Evolutionary conservation across 1,140 invertebrate genomes (phyloP), one percentile per base, ranked within the genome.

Genomic region (Phocides pigmalion): DNA sequence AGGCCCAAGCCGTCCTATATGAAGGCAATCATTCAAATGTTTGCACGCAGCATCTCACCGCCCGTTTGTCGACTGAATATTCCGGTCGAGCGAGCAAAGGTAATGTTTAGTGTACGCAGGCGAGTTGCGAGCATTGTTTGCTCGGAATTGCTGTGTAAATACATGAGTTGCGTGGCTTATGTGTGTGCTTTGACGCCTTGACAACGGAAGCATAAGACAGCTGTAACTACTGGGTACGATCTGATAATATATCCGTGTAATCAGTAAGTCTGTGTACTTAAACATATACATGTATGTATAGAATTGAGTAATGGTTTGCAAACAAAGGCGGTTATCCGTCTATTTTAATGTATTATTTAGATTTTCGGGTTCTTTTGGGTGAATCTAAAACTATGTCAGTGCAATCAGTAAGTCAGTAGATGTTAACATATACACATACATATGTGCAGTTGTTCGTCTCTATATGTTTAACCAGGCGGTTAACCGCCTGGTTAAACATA

Each of bases 1-100:
- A 46, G 22, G 37, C 51, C n/a, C 12, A 25, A 56, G 53, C 22
- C 66, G 54, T 66, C 66, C 61, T 66, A 68, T 63, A 71, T 63
- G 69, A 54, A 74, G 62, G 71, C 74, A 74, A 83, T 81, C 76
- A 81, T 68, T 79, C 73, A 78, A 76, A 81, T 81, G 78, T 82
- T 82, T 82, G 73, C 78, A 14, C 35, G 28, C 28, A 19, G 50
- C 54, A 64, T 66, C 46, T 49, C 46, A 51, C 66, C 47, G 42
- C 25, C 51, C 71, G 76, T 76, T 76, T 76, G 67, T 66, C 47
- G 66, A 56, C 49, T 78, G 69, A 76, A 74, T 74, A 70, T 79
- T 81, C 71, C 75, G 67, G 70, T 46, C 70, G 72, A 74, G 62
- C 70, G 58, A 68, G 67, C 81, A 79, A 77, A 85, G 79, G 81